phyloP scores from a whole-genome alignment of 92 coral and sea anemone species.

The Epizoanthus scotinus region DNA sequence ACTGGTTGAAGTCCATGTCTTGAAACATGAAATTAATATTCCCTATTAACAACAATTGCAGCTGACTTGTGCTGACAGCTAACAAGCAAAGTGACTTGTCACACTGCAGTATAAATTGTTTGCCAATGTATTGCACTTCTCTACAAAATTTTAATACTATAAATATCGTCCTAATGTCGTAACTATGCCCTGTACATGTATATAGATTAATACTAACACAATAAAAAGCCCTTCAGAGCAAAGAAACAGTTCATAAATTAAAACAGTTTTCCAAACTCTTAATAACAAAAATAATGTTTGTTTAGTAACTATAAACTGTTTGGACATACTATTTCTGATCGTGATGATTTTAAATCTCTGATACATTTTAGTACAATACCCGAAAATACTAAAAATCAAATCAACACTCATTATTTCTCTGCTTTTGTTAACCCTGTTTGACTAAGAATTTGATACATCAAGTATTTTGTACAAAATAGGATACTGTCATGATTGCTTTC shows the following conservation, averaged over 20 bases:
- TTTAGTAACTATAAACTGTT: not conserved
- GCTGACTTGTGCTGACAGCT: slow-evolving; percentile 19
- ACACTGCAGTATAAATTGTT: not conserved
- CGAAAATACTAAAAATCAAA: no score
- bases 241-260: no score
- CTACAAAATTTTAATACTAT: not conserved
- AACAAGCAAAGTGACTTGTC: not conserved
- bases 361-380: no score
- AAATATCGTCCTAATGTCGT: not conserved
- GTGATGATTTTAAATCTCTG: not conserved
- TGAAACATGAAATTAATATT: slow-evolving; percentile 7
- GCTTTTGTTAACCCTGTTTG: not conserved
- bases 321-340: not conserved
- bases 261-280: not conserved
- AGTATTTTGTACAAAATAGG: slow-evolving; percentile 9
- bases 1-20: not conserved
- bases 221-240: not conserved
- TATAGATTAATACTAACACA: no score
- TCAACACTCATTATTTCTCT: not conserved
- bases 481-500: not conserved
- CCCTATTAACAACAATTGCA: not conserved
- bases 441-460: slow-evolving; percentile 6
- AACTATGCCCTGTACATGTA: no score
- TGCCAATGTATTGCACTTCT: not conserved
- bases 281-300: not conserved